A percentile compares a stretch with the other conserved stretches of the same genome.
Evolutionary conservation across 2,888 invertebrate genomes (phyloP).

Genomic region (Dioctria linearis): DNA sequence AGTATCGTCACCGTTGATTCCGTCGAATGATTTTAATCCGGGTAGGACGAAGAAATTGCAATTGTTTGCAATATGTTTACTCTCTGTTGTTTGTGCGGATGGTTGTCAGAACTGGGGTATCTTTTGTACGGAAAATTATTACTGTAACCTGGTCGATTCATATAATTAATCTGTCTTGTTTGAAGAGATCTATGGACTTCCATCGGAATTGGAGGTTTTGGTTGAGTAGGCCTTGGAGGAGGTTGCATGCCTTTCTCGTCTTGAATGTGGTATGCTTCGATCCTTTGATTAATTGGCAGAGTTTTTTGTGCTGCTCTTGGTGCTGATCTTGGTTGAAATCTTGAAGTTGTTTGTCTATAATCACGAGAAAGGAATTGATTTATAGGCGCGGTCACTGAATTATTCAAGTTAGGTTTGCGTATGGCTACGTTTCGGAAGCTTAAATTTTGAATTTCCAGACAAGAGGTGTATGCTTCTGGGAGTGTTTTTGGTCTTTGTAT

Average conservation of each 20-base stretch:
- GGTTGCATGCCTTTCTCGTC: background rate
- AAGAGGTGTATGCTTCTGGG: conserved; percentile 57
- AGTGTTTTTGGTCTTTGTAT: conserved; percentile 54
- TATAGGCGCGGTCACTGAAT: conserved; percentile 14
- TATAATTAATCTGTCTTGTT: conserved; percentile 47
- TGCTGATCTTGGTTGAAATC: no score
- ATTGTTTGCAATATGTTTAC: background rate
- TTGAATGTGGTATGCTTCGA: background rate
- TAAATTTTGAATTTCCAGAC: conserved; percentile 46
- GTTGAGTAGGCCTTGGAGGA: no score
- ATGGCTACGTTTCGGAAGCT: conserved; percentile 23
- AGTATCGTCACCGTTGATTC: conserved; percentile 53
- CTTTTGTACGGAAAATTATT: conserved; percentile 7
- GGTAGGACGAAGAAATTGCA: conserved; percentile 54
- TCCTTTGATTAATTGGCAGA: background rate
- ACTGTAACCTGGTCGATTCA: conserved; percentile 28
- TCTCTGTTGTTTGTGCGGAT: background rate
- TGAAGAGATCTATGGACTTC: conserved; percentile 50
- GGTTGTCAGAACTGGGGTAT: conserved; percentile 9
- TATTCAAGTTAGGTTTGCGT: background rate
- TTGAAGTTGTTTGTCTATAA: background rate
- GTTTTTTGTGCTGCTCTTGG: background rate
- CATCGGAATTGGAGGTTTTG: conserved; percentile 47
- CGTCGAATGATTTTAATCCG: conserved; percentile 49
- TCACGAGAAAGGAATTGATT: background rate